These are phyloP conservation scores for Martes martes DNA, from an alignment of 2,113 vertebrate genomes.

Conservation along the genomic window DNA sequence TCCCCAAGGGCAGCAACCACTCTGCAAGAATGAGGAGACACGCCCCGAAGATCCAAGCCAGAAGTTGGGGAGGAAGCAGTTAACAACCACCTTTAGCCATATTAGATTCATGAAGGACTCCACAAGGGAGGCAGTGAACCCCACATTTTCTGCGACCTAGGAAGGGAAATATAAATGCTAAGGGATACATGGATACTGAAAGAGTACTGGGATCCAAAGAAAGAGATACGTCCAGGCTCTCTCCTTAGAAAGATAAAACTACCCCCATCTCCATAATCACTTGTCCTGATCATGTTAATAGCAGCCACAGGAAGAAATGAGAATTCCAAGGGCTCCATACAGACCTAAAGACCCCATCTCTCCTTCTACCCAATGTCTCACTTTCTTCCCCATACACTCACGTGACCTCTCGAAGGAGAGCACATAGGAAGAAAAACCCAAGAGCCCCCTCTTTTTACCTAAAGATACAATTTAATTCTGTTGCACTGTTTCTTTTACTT, in stretches of 20 bases:
- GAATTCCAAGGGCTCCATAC: neutral
- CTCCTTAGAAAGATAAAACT: neutral
- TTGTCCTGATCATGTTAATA: neutral
- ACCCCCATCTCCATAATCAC: neutral
- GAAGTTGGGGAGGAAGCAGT: neutral
- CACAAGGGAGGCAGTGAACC: neutral
- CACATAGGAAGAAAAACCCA: neutral
- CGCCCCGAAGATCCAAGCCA: rapidly evolving
- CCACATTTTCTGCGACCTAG: neutral
- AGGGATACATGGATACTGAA: neutral
- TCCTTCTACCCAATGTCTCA: neutral
- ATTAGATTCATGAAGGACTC: neutral
- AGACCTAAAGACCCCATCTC: neutral
- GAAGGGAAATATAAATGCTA: neutral
- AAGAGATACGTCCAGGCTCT: neutral
- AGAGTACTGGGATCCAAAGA: neutral
- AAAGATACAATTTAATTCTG: neutral
- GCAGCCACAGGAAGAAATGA: neutral
- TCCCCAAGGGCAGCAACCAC: neutral
- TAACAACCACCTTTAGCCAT: neutral
- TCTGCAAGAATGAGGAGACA: neutral
- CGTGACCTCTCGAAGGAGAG: neutral
- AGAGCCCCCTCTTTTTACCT: neutral
- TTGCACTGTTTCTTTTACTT: neutral
- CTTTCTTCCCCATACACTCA: neutral